Evolutionary conservation across 92 coral and sea anemone genomes (phyloP), one percentile per base, ranked within the genome.

Genomic region (Heliopora coerulea): DNA sequence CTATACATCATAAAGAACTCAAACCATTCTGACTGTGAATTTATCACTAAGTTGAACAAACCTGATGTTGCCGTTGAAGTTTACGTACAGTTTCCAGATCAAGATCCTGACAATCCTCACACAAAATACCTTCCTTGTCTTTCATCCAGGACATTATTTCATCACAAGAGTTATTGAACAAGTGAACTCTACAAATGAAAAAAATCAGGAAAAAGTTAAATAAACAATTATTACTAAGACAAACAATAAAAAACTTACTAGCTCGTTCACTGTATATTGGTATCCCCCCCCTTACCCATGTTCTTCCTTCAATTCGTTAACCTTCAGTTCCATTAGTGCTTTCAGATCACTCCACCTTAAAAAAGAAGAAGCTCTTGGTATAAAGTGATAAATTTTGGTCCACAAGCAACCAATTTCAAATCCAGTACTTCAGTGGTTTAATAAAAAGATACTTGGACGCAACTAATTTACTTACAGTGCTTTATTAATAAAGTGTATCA

Each of bases 51-150:
- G 35, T 31, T 39, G 41, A 23, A 54, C 68, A 39, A 13, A 85
- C 96, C 87, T 91, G 97, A 44, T 91, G 97, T 66, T 96, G 63
- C 63, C 97, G 80, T 60, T 89, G 97, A 39, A 88, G 63, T 17
- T 96, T 96, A 54, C 97, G 81, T 1, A 91, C 97, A n/a, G 96
- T 89, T 84, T 91, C 97, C 35, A 89, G 52, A 68, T 91, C 97
- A 49, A 88, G 72, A 5, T 89, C 96, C 39, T 89, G 78, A 52
- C 84, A 89, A 39, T 74, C 91, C 1, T 65, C 83, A 19, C 83
- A 78, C 50, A 91, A 54, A 56, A 80, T 65, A 0, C 74, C 82
- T 68, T 89, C 90, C 74, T 91, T 91, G 57, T 91, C 97, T 60
- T 83, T 80, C 39, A 91, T 91, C 97, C 97, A 91, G 9, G 89